phyloP scores from a whole-genome alignment of 1,140 invertebrate species.

The Bombus difficillimus region DNA sequence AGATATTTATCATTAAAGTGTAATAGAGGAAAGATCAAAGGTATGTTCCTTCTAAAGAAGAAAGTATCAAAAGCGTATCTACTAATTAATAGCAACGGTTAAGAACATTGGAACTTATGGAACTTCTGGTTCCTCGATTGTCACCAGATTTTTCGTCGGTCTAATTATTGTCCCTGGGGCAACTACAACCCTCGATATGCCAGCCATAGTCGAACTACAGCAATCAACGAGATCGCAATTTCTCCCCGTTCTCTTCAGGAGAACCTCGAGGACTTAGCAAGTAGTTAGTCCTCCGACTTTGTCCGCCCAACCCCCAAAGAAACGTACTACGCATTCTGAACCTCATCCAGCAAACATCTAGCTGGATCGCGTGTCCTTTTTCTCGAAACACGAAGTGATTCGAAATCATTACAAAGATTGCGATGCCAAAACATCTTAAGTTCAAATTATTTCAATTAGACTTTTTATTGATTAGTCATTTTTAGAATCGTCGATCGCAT shows the following conservation, averaged over 20 bases:
- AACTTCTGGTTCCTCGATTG: constrained; percentile 28
- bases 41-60: too few species aligned
- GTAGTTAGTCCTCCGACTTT: constrained; percentile 71
- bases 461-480: too few species aligned
- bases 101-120: neutral
- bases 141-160: constrained; percentile 61
- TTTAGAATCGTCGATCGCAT: too few species aligned
- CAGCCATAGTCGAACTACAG: constrained; percentile 64
- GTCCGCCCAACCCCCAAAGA: constrained; percentile 56
- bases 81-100: neutral
- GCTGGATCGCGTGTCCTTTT: neutral
- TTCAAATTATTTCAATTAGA: too few species aligned
- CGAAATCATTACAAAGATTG: too few species aligned
- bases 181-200: constrained; percentile 62
- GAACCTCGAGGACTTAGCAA: constrained; percentile 75
- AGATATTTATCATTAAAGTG: neutral
- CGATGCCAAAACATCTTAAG: too few species aligned
- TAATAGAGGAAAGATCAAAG: neutral
- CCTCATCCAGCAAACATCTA: constrained; percentile 9
- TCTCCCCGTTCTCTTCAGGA: constrained; percentile 48
- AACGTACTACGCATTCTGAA: constrained; percentile 53
- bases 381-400: neutral
- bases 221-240: constrained; percentile 75
- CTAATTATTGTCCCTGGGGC: constrained; percentile 60
- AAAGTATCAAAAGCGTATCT: too few species aligned